phyloP scores from a whole-genome alignment of 2,113 vertebrate species.

The Oryzias celebensis region DNA sequence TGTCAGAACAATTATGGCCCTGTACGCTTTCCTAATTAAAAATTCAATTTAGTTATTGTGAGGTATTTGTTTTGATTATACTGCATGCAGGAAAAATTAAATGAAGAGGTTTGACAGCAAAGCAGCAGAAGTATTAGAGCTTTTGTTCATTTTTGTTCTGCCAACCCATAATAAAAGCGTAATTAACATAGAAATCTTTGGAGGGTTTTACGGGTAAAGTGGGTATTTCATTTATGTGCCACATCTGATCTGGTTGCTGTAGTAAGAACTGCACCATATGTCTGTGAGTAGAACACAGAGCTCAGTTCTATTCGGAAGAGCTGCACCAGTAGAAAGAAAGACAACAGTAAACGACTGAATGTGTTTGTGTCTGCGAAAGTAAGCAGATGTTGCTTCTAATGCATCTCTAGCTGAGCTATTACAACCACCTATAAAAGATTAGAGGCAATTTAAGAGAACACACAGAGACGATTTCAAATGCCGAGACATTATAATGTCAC shows the following conservation, averaged over 20 bases:
- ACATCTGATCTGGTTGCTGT: conserved; percentile 10
- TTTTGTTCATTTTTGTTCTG: background rate
- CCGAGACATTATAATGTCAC: conserved; percentile 33
- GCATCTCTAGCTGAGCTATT: conserved; percentile 24
- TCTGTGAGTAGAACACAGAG: conserved; percentile 9
- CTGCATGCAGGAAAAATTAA: no score
- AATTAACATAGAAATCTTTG: conserved; percentile 1
- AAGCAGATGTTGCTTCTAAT: conserved; percentile 47
- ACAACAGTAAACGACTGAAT: conserved; percentile 5
- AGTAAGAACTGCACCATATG: conserved; percentile 13
- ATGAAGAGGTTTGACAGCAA: background rate
- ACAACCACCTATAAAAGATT: conserved; percentile 41
- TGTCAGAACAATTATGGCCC: no score
- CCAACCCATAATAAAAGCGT: background rate
- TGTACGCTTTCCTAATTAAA: no score
- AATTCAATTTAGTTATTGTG: no score
- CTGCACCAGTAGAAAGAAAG: background rate
- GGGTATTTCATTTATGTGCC: conserved; percentile 11
- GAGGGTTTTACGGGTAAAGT: background rate
- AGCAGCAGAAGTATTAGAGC: background rate
- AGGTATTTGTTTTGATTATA: no score
- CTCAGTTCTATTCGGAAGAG: conserved; percentile 14
- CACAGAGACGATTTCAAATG: conserved; percentile 34
- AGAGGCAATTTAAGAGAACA: conserved; percentile 29
- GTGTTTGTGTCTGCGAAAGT: conserved; percentile 1